Base-by-base conservation (phyloP, 1,140 invertebrate genomes). In the Caenorhabditis remanei region DNA sequence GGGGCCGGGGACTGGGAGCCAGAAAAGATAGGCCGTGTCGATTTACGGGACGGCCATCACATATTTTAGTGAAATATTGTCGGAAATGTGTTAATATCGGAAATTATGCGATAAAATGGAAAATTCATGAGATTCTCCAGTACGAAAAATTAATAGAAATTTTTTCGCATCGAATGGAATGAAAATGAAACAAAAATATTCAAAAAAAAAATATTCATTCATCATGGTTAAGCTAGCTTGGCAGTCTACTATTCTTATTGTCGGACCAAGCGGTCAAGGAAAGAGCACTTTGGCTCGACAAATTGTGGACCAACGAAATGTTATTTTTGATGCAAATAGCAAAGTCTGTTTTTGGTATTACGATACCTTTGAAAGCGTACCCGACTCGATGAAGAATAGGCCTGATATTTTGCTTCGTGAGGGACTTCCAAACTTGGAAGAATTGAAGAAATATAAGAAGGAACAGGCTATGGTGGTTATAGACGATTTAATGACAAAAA, bases 401-500 rank as follows among this genome's bases (percentile, higher is more conserved):
- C 14, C 1, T 0, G 55, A 58, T 58, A 4, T 58, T 4, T 5
- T 58, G 14, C 11, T 58, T 1, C 11, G 55, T 14, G 55, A 58
- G 11, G 55, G 55, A 19, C 4, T 58, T 1, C 55, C 55, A 7
- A 58, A 58, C 11, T 4, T 58, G 6, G 55, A 58, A 11, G 55
- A 58, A 58, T 4, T 58, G 13, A 58, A 58, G n/a, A 58, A 58
- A 58, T 58, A 58, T 9, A 58, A 58, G 19, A 58, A 58, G 1
- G 14, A 58, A 0, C 55, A 58, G n/a, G 55, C 8, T 5, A 5
- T 58, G 55, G n/a, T 58, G 6, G 55, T 58, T 14, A 58, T 58
- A 5, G 55, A 58, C n/a, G 55, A 58, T 58, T 58, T 58, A 19
- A 58, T 58, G 55, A 58, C 55, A 58, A 58, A 58, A 58, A 58